A percentile compares a stretch with the other conserved stretches of the same genome.
These are phyloP conservation scores for Anoplophora glabripennis DNA, from an alignment of 1,140 invertebrate genomes.

Conservation along the genomic window DNA sequence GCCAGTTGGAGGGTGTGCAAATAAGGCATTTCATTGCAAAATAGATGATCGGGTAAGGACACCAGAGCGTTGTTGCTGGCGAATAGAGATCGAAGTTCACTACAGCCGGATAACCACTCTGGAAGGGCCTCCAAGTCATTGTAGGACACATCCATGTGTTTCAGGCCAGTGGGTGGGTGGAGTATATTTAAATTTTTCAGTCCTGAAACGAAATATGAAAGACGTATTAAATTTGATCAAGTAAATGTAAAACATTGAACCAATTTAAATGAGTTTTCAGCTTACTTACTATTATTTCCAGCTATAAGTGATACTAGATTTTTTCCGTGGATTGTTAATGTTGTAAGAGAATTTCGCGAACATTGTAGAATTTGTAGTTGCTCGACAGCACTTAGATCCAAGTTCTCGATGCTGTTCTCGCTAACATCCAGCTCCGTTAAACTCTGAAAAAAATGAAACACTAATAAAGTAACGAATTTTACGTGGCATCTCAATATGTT, in stretches of 20 bases:
- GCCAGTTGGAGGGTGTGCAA: constrained; percentile 70
- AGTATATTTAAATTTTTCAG: constrained; percentile 63
- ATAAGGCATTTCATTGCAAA: constrained; percentile 67
- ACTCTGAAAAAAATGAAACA: constrained; percentile 53
- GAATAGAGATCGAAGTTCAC: constrained; percentile 67
- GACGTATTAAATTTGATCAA: constrained; percentile 1
- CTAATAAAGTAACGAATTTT: no score
- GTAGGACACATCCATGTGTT: constrained; percentile 73
- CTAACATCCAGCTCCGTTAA: constrained; percentile 73
- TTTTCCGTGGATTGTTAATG: constrained; percentile 66
- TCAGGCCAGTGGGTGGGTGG: constrained; percentile 64
- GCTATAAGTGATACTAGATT: constrained; percentile 67
- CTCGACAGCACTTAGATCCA: constrained; percentile 68
- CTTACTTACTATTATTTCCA: constrained; percentile 68
- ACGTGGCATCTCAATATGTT: no score
- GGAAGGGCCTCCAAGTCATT: constrained; percentile 73
- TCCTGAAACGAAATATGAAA: constrained; percentile 53
- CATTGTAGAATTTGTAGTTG: constrained; percentile 69
- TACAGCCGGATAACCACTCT: constrained; percentile 73
- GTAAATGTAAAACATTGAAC: constrained; percentile 2
- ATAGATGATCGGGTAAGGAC: constrained; percentile 66
- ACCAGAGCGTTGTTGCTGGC: constrained; percentile 72
- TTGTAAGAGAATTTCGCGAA: constrained; percentile 66
- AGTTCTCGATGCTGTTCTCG: constrained; percentile 72
- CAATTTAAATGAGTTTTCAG: neutral